Conservation (phyloP, 2,797 vertebrate species). For the Parotocinclus haroldoi region DNA sequence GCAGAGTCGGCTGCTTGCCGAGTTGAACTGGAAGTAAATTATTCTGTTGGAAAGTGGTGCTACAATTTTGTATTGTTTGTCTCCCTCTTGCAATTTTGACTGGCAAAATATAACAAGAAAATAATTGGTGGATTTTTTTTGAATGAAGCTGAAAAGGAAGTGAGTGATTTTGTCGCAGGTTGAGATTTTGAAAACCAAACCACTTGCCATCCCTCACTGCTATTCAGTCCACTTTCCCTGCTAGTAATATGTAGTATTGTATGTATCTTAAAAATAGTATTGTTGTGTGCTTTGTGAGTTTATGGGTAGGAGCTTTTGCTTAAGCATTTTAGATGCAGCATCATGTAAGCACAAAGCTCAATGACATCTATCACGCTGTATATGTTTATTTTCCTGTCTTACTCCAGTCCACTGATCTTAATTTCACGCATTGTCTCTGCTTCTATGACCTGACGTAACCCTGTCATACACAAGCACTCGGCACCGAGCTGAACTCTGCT, state of each 20-base stretch:
- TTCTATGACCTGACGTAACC: slow-evolving; percentile 32
- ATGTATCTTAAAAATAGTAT: too few relatives aligned
- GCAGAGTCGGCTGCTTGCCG: slow-evolving; percentile 30
- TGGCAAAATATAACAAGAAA: slow-evolving; percentile 49
- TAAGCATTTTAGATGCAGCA: slow-evolving; percentile 26
- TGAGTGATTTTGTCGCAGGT: slow-evolving; percentile 24
- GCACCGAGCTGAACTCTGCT: slow-evolving; percentile 27
- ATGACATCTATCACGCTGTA: slow-evolving; percentile 19
- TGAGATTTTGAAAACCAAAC: too few relatives aligned
- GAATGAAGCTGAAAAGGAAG: slow-evolving; percentile 28
- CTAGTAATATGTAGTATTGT: too few relatives aligned
- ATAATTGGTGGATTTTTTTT: slow-evolving; percentile 41
- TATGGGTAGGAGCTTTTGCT: slow-evolving; percentile 14
- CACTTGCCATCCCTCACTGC: too few relatives aligned
- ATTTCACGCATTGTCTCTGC: slow-evolving; percentile 42
- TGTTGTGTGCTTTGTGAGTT: slow-evolving; percentile 2
- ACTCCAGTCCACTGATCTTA: slow-evolving; percentile 37
- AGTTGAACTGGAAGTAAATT: slow-evolving; percentile 53
- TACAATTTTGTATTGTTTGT: slow-evolving; percentile 44
- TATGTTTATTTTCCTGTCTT: slow-evolving; percentile 29
- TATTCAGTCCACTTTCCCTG: neutral
- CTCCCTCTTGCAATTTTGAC: slow-evolving; percentile 34
- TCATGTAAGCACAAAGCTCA: slow-evolving; percentile 23
- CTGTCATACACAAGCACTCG: slow-evolving; percentile 29
- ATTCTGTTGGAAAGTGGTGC: slow-evolving; percentile 45